phyloP scores from a whole-genome alignment of 2,888 invertebrate species.

The Drosophila histrio region DNA sequence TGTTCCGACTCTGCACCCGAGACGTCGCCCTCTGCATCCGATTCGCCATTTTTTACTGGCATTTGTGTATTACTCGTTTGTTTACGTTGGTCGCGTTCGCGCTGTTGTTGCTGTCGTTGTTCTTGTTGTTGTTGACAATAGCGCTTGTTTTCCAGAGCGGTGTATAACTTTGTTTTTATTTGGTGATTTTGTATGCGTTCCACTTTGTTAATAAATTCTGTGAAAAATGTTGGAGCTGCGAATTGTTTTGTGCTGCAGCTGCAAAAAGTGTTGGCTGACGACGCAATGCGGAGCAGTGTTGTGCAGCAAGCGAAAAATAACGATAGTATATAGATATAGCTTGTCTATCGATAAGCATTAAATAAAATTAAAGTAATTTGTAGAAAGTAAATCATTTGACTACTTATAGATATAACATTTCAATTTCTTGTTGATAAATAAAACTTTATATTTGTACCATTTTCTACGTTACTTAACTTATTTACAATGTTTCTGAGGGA shows the following conservation, averaged over 20 bases:
- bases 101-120: background rate
- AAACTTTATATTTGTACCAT: too few species aligned
- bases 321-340: background rate
- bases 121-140: background rate
- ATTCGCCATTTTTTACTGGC: constrained; percentile 89
- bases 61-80: constrained; percentile 80
- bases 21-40: constrained; percentile 87
- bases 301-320: constrained; percentile 1
- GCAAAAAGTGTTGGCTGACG: constrained; percentile 57
- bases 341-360: too few species aligned
- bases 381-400: too few species aligned
- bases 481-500: too few species aligned
- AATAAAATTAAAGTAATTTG: too few species aligned
- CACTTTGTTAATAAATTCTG: background rate
- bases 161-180: background rate
- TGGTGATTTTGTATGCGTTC: background rate
- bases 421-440: too few species aligned
- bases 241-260: constrained; percentile 45
- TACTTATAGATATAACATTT: too few species aligned
- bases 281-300: constrained; percentile 30
- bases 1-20: constrained; percentile 89
- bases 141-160: background rate
- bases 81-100: background rate
- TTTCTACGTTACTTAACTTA: too few species aligned
- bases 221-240: constrained; percentile 16